Conservation (phyloP, 2,113 vertebrate species). For the Rhynchopsitta pachyrhyncha region DNA sequence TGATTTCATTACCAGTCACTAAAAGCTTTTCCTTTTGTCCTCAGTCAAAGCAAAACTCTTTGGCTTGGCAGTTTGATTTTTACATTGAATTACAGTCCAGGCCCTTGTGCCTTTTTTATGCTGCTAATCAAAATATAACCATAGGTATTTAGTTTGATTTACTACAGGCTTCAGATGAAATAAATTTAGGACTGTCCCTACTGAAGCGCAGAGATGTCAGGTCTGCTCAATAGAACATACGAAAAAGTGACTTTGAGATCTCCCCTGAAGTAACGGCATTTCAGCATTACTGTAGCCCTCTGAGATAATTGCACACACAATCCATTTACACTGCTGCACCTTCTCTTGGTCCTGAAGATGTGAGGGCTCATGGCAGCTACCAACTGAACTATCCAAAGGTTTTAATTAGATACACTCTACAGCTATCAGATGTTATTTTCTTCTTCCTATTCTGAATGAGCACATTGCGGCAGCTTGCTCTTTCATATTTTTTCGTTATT, state of each 20-base stretch:
- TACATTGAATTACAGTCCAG: background rate
- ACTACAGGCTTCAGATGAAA: background rate
- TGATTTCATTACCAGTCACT: background rate
- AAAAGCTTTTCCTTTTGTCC: background rate
- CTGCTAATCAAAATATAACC: background rate
- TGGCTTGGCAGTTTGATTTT: background rate
- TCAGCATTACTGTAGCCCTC: background rate
- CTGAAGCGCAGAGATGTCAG: background rate
- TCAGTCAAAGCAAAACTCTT: background rate
- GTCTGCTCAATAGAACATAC: background rate
- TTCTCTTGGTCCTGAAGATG: background rate
- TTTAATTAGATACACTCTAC: background rate
- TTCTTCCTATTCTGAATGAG: background rate
- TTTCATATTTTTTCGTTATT: background rate
- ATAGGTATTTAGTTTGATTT: background rate
- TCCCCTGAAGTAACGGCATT: background rate
- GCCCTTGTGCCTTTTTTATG: background rate
- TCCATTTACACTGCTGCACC: background rate
- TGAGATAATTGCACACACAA: background rate
- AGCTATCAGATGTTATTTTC: background rate
- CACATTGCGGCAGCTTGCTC: background rate
- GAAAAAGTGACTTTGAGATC: background rate
- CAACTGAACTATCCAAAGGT: background rate
- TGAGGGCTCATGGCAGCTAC: background rate
- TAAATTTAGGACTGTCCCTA: background rate